Percentiles rank a stretch among this genome's conserved stretches.
Evolutionary conservation across 2,113 vertebrate genomes (phyloP).

Genomic region (Atrichornis clamosus): DNA sequence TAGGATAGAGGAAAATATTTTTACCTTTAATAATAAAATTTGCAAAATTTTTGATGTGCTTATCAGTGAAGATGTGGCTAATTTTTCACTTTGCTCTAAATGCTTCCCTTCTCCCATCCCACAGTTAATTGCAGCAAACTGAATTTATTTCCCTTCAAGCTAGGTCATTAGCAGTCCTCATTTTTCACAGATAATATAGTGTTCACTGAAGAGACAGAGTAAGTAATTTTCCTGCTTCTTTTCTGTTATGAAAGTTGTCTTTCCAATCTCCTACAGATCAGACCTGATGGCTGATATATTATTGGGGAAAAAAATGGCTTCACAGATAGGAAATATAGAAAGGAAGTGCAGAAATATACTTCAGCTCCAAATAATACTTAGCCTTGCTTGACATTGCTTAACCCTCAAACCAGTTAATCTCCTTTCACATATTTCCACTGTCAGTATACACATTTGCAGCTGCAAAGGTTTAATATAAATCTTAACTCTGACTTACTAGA

Average conservation of each 20-base stretch:
- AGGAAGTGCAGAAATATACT: not conserved
- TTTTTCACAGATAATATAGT: not conserved
- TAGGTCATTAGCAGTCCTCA: not conserved
- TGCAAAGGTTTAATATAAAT: not conserved
- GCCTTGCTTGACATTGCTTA: not conserved
- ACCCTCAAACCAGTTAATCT: not conserved
- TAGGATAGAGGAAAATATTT: not conserved
- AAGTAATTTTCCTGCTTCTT: not conserved
- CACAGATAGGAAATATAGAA: not conserved
- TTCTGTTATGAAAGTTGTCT: not conserved
- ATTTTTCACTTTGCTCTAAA: not conserved
- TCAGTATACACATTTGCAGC: not conserved
- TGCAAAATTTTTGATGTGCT: not conserved
- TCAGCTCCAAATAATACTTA: not conserved
- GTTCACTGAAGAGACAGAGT: not conserved
- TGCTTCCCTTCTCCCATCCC: not conserved
- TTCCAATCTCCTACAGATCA: not conserved
- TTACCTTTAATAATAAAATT: not conserved
- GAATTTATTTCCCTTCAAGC: not conserved
- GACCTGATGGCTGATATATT: not conserved
- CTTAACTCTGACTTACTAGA: conserved; percentile 60
- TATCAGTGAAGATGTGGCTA: not conserved
- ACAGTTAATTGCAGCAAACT: not conserved
- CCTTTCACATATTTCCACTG: not conserved
- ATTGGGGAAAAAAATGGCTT: not conserved